These are phyloP conservation scores for Muntiacus reevesi DNA, from an alignment of 2,113 vertebrate genomes.

Conservation along the genomic window DNA sequence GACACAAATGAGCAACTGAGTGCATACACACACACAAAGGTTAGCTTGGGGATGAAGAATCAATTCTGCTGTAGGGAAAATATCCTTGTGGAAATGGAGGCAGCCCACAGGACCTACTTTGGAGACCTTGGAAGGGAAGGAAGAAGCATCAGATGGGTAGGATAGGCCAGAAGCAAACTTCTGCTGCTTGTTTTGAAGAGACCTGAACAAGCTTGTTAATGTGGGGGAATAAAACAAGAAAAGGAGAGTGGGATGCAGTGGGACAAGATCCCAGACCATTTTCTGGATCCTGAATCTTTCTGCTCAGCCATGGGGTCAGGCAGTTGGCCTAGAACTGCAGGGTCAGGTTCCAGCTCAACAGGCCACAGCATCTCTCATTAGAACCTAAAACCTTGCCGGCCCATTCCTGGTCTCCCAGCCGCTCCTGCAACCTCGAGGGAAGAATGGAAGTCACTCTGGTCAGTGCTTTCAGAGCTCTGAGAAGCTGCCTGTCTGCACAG, in stretches of 20 bases:
- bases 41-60: not conserved
- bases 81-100: not conserved
- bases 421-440: not conserved
- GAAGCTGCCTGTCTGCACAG: not conserved
- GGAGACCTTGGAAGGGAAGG: not conserved
- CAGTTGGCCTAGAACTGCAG: not conserved
- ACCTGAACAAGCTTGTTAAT: not conserved
- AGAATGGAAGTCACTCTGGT: not conserved
- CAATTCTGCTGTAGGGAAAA: not conserved
- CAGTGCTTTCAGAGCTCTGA: not conserved
- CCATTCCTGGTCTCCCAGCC: not conserved
- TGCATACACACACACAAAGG: not conserved
- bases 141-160: not conserved
- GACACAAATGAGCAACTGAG: not conserved
- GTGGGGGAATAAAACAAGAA: not conserved
- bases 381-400: not conserved
- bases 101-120: not conserved
- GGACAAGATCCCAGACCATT: not conserved
- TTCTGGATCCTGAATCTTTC: not conserved
- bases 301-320: not conserved
- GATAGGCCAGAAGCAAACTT: not conserved
- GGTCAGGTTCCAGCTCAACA: not conserved
- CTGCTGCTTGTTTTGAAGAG: not conserved
- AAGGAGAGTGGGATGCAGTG: not conserved
- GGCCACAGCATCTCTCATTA: not conserved